phyloP scores from a whole-genome alignment of 2,888 invertebrate species.

The Sinhomidia bicolor region DNA sequence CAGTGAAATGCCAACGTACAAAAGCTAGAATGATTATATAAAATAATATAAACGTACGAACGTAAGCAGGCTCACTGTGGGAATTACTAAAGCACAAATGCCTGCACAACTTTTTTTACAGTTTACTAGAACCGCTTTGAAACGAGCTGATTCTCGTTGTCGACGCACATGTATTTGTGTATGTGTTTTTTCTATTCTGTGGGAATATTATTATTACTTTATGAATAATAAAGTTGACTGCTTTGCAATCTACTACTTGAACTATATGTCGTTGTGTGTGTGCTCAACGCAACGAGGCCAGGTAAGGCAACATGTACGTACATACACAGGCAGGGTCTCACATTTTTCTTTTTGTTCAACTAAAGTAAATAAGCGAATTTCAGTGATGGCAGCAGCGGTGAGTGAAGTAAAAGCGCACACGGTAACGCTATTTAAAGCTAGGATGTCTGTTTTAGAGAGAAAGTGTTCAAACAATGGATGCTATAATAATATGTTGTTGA shows the following conservation, averaged over 20 bases:
- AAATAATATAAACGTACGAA: too few species aligned
- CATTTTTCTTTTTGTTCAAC: not conserved
- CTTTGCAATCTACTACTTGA: not conserved
- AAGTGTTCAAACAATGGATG: constrained; percentile 28
- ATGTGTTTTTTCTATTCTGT: not conserved
- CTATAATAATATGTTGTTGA: not conserved
- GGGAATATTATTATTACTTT: not conserved
- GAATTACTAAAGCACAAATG: too few species aligned
- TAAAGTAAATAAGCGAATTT: not conserved
- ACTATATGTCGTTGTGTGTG: not conserved
- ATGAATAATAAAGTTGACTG: not conserved
- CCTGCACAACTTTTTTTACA: too few species aligned
- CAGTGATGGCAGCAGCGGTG: not conserved
- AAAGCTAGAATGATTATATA: too few species aligned
- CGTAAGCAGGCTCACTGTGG: too few species aligned
- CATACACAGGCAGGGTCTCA: not conserved
- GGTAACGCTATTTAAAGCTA: not conserved
- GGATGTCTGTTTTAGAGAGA: not conserved
- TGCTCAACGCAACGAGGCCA: not conserved
- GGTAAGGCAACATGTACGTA: too few species aligned
- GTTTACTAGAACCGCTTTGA: too few species aligned
- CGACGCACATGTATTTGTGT: too few species aligned
- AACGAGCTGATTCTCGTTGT: too few species aligned
- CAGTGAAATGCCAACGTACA: too few species aligned
- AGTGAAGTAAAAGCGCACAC: not conserved